Evolutionary conservation across 2,113 vertebrate genomes (phyloP).

Genomic region (Hiodon alosoides): DNA sequence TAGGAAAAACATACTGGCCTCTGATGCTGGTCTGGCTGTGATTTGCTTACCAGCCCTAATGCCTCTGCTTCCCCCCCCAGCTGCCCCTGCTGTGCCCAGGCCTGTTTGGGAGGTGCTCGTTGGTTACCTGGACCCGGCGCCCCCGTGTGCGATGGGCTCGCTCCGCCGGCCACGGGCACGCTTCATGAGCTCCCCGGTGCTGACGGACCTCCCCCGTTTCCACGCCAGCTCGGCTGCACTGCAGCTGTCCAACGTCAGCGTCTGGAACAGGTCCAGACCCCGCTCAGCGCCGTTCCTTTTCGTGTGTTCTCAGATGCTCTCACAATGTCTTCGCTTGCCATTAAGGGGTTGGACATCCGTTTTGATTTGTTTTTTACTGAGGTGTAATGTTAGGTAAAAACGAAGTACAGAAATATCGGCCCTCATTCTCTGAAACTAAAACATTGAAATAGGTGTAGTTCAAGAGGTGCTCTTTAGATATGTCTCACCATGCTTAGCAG

Average conservation of each 20-base stretch:
- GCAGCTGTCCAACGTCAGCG: conserved; percentile 79
- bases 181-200: conserved; percentile 93
- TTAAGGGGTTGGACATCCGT: too few species aligned
- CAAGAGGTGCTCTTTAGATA: too few species aligned
- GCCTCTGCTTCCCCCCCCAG: not conserved
- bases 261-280: conserved; percentile 84
- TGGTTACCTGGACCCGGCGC: not conserved
- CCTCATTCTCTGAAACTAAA: too few species aligned
- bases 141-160: conserved; percentile 54
- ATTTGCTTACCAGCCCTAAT: not conserved
- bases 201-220: conserved; percentile 83
- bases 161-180: conserved; percentile 66
- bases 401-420: too few species aligned
- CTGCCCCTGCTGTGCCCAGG: not conserved
- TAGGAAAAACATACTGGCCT: too few species aligned
- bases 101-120: not conserved
- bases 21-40: not conserved
- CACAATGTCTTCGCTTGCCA: too few species aligned
- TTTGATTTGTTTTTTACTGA: too few species aligned
- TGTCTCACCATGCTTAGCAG: too few species aligned
- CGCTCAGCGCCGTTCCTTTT: not conserved
- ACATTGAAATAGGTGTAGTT: too few species aligned
- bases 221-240: conserved; percentile 37
- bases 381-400: too few species aligned
- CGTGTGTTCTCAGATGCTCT: too few species aligned